Percentiles rank a stretch among this genome's conserved stretches.
Evolutionary conservation across 2,113 vertebrate species (phyloP).

Genomic region (Otocyon megalotis): DNA sequence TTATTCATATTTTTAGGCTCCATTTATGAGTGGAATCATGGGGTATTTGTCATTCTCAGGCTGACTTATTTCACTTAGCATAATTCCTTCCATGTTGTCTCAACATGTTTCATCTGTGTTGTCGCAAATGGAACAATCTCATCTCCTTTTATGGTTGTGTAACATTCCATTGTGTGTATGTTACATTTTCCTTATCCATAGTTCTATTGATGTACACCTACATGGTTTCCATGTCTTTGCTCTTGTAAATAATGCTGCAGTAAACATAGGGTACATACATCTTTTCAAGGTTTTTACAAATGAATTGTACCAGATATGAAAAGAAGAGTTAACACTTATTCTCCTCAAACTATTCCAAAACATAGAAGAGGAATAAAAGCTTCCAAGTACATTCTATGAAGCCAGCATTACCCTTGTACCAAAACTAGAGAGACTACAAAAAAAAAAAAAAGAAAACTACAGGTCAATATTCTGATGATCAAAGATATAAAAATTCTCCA

Average conservation of each 20-base stretch:
- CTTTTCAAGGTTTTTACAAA: not conserved
- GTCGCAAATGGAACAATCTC: not conserved
- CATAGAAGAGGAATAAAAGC: not conserved
- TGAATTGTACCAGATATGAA: not conserved
- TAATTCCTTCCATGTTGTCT: not conserved
- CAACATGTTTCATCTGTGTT: not conserved
- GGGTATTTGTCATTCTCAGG: not conserved
- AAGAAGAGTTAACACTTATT: not conserved
- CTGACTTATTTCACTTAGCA: not conserved
- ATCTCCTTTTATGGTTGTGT: not conserved
- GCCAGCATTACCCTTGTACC: not conserved
- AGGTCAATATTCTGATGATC: not conserved
- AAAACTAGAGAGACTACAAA: not conserved
- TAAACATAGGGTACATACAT: not conserved
- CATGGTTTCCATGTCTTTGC: not conserved
- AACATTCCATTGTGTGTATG: not conserved
- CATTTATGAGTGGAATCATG: not conserved
- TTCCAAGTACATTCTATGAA: not conserved
- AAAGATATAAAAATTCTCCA: not conserved
- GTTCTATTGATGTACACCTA: not conserved
- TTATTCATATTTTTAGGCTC: not conserved
- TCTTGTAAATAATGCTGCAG: not conserved
- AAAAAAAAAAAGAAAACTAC: not conserved
- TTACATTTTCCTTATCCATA: not conserved
- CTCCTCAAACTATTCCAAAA: not conserved